A percentile compares a stretch with the other conserved stretches of the same genome.
Evolutionary conservation across 2,113 vertebrate species (phyloP).

Genomic region (Dipodomys stephensi): DNA sequence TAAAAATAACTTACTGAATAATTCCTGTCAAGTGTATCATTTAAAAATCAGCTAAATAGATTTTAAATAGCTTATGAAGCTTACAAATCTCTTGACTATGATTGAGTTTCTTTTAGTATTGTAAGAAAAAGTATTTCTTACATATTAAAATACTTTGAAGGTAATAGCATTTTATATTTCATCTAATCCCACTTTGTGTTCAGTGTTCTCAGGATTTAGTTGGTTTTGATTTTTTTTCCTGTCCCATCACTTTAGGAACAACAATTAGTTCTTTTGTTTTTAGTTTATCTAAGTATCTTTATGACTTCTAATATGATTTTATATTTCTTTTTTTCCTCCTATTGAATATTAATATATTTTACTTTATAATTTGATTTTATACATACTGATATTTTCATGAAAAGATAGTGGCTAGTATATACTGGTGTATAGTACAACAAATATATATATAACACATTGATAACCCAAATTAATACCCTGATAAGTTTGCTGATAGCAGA

Average conservation of each 20-base stretch:
- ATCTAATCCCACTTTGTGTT: constrained; percentile 3
- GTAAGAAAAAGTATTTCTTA: not conserved
- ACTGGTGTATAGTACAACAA: not conserved
- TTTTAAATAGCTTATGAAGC: not conserved
- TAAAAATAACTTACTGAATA: not conserved
- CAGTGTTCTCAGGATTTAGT: not conserved
- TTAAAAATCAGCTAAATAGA: not conserved
- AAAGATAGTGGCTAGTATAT: not conserved
- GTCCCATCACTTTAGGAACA: constrained; percentile 6
- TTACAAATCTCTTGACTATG: not conserved
- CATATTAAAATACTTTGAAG: not conserved
- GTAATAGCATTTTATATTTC: not conserved
- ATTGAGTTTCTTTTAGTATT: not conserved
- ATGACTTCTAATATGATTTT: not conserved
- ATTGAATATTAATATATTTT: not conserved
- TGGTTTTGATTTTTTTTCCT: not conserved
- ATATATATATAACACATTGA: not conserved
- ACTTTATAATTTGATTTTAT: not conserved
- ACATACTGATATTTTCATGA: not conserved
- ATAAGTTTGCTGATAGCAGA: not conserved
- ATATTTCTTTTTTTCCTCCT: not conserved
- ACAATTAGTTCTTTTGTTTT: not conserved
- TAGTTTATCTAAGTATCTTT: not conserved
- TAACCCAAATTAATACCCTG: not conserved
- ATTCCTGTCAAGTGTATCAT: not conserved